Percentiles rank a stretch among this genome's conserved stretches.
Evolutionary conservation across 2,888 invertebrate species (phyloP).

Genomic region (Penaeus monodon): DNA sequence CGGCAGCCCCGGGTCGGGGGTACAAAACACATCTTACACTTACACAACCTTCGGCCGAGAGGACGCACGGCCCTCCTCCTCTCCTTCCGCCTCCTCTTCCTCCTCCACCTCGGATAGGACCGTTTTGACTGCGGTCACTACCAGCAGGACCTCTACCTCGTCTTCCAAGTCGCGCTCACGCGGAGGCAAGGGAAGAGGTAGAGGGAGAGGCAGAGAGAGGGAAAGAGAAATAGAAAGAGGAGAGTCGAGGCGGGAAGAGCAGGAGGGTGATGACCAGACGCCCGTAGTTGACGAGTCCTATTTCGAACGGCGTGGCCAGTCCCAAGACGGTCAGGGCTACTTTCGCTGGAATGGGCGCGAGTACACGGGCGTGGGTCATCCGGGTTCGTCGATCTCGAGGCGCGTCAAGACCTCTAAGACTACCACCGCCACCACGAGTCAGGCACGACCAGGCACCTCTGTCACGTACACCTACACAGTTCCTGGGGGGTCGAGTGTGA

Average conservation of each 20-base stretch:
- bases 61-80: background rate
- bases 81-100: slow-evolving; percentile 3
- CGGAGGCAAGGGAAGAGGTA: background rate
- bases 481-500: slow-evolving; percentile 48
- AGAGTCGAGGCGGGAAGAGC: background rate
- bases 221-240: slow-evolving; percentile 1
- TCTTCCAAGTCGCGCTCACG: background rate
- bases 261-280: slow-evolving; percentile 17
- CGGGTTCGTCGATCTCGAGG: slow-evolving; percentile 12
- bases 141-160: background rate
- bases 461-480: slow-evolving; percentile 39
- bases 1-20: slow-evolving; percentile 49
- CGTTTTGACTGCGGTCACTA: background rate
- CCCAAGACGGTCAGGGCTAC: slow-evolving; percentile 26
- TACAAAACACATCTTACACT: slow-evolving; percentile 37
- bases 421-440: slow-evolving; percentile 46
- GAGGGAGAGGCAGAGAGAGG: background rate
- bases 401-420: slow-evolving; percentile 44
- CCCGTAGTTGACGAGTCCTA: slow-evolving; percentile 46
- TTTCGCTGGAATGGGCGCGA: slow-evolving; percentile 47
- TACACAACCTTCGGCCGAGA: slow-evolving; percentile 16
- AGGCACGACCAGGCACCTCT: slow-evolving; percentile 44
- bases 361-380: slow-evolving; percentile 3
- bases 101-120: slow-evolving; percentile 21
- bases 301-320: slow-evolving; percentile 27